phyloP scores from a whole-genome alignment of 2,888 invertebrate genomes.

The Blastobasis adustella region DNA sequence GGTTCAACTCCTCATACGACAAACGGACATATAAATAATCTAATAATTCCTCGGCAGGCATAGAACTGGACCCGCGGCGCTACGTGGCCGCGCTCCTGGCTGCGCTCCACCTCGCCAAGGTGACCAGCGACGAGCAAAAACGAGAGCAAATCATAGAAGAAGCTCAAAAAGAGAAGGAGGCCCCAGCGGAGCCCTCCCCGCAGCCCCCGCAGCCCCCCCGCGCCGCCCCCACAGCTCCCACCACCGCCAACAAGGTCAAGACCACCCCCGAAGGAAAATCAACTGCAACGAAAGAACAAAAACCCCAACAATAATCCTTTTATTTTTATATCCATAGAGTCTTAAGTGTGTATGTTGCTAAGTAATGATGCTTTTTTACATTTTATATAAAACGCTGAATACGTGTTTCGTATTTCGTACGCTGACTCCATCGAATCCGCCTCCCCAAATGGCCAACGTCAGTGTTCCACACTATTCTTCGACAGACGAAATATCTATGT shows the following conservation, averaged over 20 bases:
- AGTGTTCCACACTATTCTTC: neutral
- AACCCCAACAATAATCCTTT: conserved; percentile 17
- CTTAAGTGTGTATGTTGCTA: conserved; percentile 1
- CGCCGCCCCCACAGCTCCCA: conserved; percentile 30
- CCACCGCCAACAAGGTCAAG: conserved; percentile 45
- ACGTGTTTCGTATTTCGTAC: too few relatives aligned
- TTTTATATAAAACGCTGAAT: too few relatives aligned
- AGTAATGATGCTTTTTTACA: conserved; percentile 1
- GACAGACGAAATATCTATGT: neutral
- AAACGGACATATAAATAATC: too few relatives aligned
- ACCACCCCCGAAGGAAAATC: conserved; percentile 59
- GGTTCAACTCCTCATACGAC: too few relatives aligned
- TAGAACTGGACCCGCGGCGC: conserved; percentile 58
- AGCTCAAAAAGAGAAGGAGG: conserved; percentile 14
- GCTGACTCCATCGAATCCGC: too few relatives aligned
- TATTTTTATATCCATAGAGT: conserved; percentile 13
- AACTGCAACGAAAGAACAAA: conserved; percentile 20
- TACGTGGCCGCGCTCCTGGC: conserved; percentile 59
- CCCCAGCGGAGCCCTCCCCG: conserved; percentile 27
- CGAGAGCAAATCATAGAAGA: conserved; percentile 22
- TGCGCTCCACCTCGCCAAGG: conserved; percentile 57
- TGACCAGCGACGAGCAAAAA: conserved; percentile 51
- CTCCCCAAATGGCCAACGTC: too few relatives aligned
- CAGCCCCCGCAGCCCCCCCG: conserved; percentile 19
- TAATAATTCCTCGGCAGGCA: conserved; percentile 30